Base-by-base conservation (phyloP, 1,140 invertebrate genomes). In the Trichonephila clavata region DNA sequence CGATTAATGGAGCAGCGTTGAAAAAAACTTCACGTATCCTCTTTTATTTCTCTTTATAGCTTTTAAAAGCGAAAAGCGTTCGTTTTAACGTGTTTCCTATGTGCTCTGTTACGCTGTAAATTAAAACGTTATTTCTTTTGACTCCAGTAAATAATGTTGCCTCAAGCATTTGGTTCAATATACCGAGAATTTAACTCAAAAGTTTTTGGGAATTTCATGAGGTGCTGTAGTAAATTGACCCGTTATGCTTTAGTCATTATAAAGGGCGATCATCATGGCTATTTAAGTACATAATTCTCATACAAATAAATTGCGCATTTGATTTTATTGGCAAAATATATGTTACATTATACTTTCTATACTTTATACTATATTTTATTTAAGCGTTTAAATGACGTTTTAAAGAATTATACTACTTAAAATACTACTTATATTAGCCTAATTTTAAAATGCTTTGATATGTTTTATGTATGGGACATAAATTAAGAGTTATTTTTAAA, bases 41-140 rank as follows among this genome's bases (percentile, higher is more conserved):
- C 71, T 77, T 77, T 77, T 77, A 77, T 77, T 77, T 77, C 71
- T 77, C 71, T 84, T 84, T 84, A 84, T 84, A 84, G 81, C 43
- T 84, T 84, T 84, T 59, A 57, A 84, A 84, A 57, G 57, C 57
- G 57, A 84, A 84, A 59, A 84, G 81, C 7, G 43, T 84, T 59
- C 57, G 16, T n/a, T 84, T 84, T 84, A 57, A 84, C 81, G 24
- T 50, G 57, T 18, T 77, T 77, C 27, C 71, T 20, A 77, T 39
- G 43, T 50, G 57, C 50, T 57, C 81, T 84, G 77, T 32, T 81
- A 21, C 21, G 27, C 10, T 81, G 21, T 57, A 59, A 59, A 84
- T 84, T 84, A 84, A 84, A 84, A 84, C 43, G 43, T 84, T 39
- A 77, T 77, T 77, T 77, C 71, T 84, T 84, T 84, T 84, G 43